These are phyloP conservation scores for Ephestia elutella DNA, from an alignment of 1,140 invertebrate species.

Conservation along the genomic window DNA sequence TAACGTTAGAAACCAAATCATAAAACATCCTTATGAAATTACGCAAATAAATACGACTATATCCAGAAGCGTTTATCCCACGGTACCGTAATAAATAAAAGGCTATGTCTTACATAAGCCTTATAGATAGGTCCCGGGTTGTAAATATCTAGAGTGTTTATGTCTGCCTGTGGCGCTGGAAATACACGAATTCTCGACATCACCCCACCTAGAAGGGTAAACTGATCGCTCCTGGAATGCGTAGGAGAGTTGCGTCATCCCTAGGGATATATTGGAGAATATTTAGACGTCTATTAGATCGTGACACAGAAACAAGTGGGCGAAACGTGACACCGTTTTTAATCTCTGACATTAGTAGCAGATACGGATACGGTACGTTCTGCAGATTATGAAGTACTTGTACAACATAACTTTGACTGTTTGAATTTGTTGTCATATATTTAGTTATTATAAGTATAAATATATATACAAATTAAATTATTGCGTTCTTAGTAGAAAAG, in stretches of 20 bases:
- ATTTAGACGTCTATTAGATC: neutral
- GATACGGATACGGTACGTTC: neutral
- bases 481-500: neutral
- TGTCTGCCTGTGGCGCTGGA: constrained; percentile 15
- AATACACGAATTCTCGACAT: constrained; percentile 21
- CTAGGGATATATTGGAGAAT: constrained; percentile 6
- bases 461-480: neutral
- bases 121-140: neutral
- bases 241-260: constrained; percentile 18
- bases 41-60: constrained; percentile 9
- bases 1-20: too few species aligned
- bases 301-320: constrained; percentile 7
- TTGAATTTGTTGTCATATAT: too few species aligned
- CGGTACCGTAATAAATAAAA: constrained; percentile 20
- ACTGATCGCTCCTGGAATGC: constrained; percentile 26
- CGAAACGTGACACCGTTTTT: constrained; percentile 7
- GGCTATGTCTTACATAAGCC: constrained; percentile 6
- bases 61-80: constrained; percentile 9
- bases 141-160: constrained; percentile 9
- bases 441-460: neutral
- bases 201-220: constrained; percentile 13
- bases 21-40: constrained; percentile 2
- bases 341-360: neutral
- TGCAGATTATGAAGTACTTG: neutral
- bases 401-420: too few species aligned